Percentiles rank a stretch among this genome's conserved stretches.
phyloP scores from a whole-genome alignment of 2,113 vertebrate species.

The Microtus richardsoni region DNA sequence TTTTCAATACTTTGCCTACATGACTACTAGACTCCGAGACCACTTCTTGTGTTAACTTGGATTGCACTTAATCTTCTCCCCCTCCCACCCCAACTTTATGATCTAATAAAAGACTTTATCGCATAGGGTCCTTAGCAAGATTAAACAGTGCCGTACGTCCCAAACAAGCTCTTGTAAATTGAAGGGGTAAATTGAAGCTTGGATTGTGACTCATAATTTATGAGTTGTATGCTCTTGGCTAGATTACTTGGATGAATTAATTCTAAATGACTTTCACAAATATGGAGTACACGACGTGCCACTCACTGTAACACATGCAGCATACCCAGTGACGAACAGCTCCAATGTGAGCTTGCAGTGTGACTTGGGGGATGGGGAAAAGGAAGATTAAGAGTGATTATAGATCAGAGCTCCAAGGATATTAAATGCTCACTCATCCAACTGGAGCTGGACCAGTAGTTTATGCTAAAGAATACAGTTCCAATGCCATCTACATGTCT shows the following conservation, averaged over 20 bases:
- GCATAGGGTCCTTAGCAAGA: background rate
- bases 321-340: background rate
- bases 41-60: background rate
- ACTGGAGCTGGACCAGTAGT: background rate
- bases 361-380: rapidly evolving
- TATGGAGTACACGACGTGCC: background rate
- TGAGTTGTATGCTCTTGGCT: background rate
- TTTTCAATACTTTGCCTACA: background rate
- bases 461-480: background rate
- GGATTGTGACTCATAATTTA: background rate
- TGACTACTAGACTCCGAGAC: background rate
- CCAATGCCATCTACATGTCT: background rate
- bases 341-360: background rate
- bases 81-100: background rate
- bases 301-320: too few species aligned
- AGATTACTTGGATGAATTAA: background rate
- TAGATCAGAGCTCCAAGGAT: background rate
- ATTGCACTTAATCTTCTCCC: background rate
- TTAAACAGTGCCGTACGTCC: background rate
- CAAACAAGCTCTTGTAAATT: background rate
- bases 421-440: too few species aligned
- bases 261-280: background rate
- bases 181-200: background rate
- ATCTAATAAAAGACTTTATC: background rate
- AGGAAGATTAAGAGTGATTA: background rate